Evolutionary conservation across 2,797 vertebrate species (phyloP).

Genomic region (Lophius americanus): DNA sequence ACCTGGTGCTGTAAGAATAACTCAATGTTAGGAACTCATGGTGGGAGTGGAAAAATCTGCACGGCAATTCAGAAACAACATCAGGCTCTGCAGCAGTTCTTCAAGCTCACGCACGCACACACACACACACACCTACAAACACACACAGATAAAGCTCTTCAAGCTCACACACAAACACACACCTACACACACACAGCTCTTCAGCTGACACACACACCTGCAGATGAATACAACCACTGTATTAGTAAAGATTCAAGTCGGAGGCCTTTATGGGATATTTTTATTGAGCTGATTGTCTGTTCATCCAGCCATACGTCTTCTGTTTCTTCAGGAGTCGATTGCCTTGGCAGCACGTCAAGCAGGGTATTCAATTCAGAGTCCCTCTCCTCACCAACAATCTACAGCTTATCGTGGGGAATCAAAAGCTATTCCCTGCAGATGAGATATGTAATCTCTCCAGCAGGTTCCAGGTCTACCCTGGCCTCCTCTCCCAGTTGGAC

Average conservation of each 20-base stretch:
- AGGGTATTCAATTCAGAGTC: no score
- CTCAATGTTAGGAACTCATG: constrained; percentile 40
- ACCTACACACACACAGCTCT: constrained; percentile 15
- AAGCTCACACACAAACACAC: constrained; percentile 17
- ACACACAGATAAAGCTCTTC: not conserved
- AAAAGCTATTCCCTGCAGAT: no score
- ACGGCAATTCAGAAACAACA: constrained; percentile 7
- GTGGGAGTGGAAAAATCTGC: constrained; percentile 52
- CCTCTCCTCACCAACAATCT: no score
- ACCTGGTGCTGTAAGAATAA: constrained; percentile 26
- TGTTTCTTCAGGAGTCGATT: no score
- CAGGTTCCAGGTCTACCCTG: no score
- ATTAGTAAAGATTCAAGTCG: constrained; percentile 22
- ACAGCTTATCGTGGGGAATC: no score
- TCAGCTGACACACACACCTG: constrained; percentile 24
- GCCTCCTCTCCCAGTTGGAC: no score
- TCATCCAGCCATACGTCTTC: no score
- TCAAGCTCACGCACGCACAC: not conserved
- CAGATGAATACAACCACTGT: constrained; percentile 30
- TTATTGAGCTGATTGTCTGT: not conserved
- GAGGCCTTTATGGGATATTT: not conserved
- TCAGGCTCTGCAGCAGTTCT: constrained; percentile 29
- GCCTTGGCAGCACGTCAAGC: no score
- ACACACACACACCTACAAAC: not conserved
- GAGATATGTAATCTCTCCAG: no score